Evolutionary conservation across 2,888 invertebrate species (phyloP).

Genomic region (Catocala fraxini): DNA sequence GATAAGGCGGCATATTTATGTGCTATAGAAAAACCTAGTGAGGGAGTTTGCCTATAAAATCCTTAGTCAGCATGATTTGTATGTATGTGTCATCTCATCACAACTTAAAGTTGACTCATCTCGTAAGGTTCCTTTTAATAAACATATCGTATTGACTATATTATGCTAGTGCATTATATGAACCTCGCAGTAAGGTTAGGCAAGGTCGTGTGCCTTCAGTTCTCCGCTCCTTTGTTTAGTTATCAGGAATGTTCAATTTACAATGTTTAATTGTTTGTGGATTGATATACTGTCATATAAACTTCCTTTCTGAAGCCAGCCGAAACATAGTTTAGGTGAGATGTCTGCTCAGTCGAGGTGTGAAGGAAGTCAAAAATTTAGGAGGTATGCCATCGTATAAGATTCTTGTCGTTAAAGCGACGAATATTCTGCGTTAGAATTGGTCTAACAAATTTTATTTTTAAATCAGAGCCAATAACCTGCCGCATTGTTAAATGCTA

Average conservation of each 20-base stretch:
- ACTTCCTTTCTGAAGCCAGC: conserved; percentile 20
- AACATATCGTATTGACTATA: not conserved
- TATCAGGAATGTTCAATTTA: conserved; percentile 18
- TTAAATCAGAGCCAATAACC: conserved; percentile 29
- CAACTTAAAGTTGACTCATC: not conserved
- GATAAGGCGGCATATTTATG: not conserved
- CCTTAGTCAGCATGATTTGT: not conserved
- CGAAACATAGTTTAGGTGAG: conserved; percentile 18
- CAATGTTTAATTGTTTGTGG: conserved; percentile 20
- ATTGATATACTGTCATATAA: conserved; percentile 17
- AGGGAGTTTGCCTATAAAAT: not conserved
- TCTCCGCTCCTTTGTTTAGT: conserved; percentile 12
- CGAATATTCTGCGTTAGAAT: not conserved
- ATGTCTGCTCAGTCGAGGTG: conserved; percentile 21
- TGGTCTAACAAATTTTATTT: not conserved
- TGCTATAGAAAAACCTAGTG: not conserved
- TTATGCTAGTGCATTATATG: not conserved
- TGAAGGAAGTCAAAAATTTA: conserved; percentile 11
- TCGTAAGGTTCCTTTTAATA: not conserved
- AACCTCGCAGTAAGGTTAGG: conserved; percentile 8
- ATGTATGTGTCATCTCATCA: not conserved
- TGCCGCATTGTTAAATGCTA: conserved; percentile 46
- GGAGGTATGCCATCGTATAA: not conserved
- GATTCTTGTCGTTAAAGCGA: not conserved
- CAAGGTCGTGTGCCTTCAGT: conserved; percentile 8